phyloP scores from a whole-genome alignment of 2,888 invertebrate genomes.

The Chelonus formosanus region DNA sequence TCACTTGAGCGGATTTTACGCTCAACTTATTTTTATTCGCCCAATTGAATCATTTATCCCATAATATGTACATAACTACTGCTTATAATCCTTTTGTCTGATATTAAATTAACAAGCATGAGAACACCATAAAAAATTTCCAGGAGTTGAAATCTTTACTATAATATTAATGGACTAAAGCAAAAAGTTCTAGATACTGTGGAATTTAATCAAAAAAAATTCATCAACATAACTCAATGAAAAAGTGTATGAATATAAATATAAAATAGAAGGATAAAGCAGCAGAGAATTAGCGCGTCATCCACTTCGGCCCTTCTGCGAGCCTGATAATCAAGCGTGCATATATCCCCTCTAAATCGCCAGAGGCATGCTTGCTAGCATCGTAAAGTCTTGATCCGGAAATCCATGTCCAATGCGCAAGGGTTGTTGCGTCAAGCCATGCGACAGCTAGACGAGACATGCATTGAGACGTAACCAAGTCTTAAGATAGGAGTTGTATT shows the following conservation, averaged over 20 bases:
- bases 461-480: not conserved
- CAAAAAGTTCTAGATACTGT: too few species aligned
- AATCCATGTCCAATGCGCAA: conserved; percentile 34
- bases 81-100: not conserved
- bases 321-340: conserved; percentile 54
- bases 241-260: not conserved
- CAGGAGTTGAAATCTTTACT: too few species aligned
- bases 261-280: conserved; percentile 3
- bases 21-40: conserved; percentile 2
- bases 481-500: not conserved
- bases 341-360: conserved; percentile 63
- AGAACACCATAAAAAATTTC: not conserved
- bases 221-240: not conserved
- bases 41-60: conserved; percentile 1
- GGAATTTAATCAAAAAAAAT: not conserved
- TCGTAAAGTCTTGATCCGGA: conserved; percentile 42
- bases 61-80: not conserved
- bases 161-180: too few species aligned
- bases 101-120: not conserved
- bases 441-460: conserved; percentile 7
- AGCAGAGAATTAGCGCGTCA: conserved; percentile 13
- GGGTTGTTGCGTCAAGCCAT: conserved; percentile 23
- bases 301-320: conserved; percentile 45
- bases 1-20: not conserved
- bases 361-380: conserved; percentile 40